Conservation (phyloP, 2,888 invertebrate species). For the Plagodis pulveraria region DNA sequence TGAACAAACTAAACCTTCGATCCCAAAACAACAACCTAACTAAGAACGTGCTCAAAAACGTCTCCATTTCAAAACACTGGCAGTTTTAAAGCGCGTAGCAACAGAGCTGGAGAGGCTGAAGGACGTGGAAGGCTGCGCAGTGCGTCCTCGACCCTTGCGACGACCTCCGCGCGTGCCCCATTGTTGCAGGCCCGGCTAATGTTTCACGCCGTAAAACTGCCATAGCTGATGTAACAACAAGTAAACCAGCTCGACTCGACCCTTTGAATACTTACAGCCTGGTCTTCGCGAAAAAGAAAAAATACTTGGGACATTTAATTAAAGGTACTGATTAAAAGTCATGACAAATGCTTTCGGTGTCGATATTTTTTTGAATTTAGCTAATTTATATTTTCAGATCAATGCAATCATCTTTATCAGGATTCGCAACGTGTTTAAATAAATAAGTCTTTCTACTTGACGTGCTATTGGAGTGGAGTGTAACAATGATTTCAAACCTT, state of each 20-base stretch:
- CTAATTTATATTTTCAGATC: too few relatives aligned
- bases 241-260: conserved; percentile 11
- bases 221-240: conserved; percentile 23
- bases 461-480: too few relatives aligned
- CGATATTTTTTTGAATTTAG: too few relatives aligned
- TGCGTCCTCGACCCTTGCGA: conserved; percentile 70
- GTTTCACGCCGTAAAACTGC: conserved; percentile 62
- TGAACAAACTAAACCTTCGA: conserved; percentile 1
- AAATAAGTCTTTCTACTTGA: too few relatives aligned
- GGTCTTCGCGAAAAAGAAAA: not conserved
- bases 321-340: too few relatives aligned
- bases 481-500: too few relatives aligned
- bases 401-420: too few relatives aligned
- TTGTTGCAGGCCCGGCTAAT: conserved; percentile 63
- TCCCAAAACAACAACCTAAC: conserved; percentile 6
- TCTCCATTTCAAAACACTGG: conserved; percentile 22
- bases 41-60: conserved; percentile 19
- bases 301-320: too few relatives aligned
- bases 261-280: not conserved
- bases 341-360: too few relatives aligned
- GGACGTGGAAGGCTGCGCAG: conserved; percentile 66
- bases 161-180: conserved; percentile 75
- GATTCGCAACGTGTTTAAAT: too few relatives aligned
- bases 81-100: conserved; percentile 21
- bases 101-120: conserved; percentile 43